Evolutionary conservation across 1,140 invertebrate species (phyloP), one percentile per base, ranked within the genome.

Genomic region (Leptestheria dahalacensis): DNA sequence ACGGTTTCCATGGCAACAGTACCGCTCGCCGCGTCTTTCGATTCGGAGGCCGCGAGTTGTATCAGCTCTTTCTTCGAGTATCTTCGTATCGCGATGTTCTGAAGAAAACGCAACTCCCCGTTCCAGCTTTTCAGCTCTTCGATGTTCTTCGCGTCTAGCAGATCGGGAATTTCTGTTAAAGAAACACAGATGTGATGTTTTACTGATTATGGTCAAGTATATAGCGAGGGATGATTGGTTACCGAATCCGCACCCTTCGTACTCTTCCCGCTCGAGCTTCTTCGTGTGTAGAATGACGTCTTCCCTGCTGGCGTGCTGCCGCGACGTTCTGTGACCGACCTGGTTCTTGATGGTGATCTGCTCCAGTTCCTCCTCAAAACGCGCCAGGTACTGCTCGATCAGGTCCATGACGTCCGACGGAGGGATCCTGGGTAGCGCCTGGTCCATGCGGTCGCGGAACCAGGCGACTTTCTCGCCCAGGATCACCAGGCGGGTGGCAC

Each of bases 311-410:
- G 81, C 82, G 70, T 88, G 84, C 65, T 87, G 85, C 23, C 82
- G 74, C 23, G 63, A 64, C 66, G 78, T 81, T 63, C 80, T 75
- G 28, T 76, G 74, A 15, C 83, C 81, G 46, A 88, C 78, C 0
- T 82, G 83, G 65, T 84, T 81, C 67, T 86, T 87, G 2, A 86
- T 71, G 21, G 71, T 67, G 65, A 89, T 88, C 70, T 86, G 83
- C 64, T 82, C 78, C 28, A 87, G 68, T 74, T 89, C 85, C 62
- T 85, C 82, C 65, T 86, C 79, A 71, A 88, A 84, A 52, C 85
- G 73, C 2, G 69, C 64, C 53, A 82, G 70, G 63, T 79, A 79
- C 68, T 71, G 71, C 63, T 77, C 68, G 50, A 86, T 78, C 49
- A 85, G 68, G 57, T 77, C 70, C 57, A 77, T 68, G 24, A 76